Evolutionary conservation across 2,888 invertebrate species (phyloP).

Genomic region (Epistrophe eligans): DNA sequence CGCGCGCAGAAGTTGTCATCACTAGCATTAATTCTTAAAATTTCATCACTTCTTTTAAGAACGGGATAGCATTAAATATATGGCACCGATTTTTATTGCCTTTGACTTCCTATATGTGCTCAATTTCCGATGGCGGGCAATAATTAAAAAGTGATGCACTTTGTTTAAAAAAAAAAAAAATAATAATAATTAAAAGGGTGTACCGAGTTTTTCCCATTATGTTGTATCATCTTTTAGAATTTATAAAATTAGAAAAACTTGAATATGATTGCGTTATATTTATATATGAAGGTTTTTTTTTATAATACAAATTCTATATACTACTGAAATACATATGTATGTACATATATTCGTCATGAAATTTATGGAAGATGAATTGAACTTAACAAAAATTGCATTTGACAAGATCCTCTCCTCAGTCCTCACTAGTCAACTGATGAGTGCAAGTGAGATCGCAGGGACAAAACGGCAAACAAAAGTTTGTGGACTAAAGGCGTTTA

Average conservation of each 20-base stretch:
- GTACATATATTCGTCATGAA: no score
- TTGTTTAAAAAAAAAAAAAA: conserved; percentile 5
- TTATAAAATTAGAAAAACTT: background rate
- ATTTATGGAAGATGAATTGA: no score
- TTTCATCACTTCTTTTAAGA: conserved; percentile 76
- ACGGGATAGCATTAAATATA: conserved; percentile 74
- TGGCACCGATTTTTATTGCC: conserved; percentile 75
- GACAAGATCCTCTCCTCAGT: no score
- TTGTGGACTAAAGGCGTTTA: no score
- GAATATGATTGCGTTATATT: no score
- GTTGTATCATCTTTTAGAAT: background rate
- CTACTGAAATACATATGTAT: no score
- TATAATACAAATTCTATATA: no score
- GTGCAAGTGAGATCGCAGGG: no score
- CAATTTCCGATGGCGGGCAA: conserved; percentile 72
- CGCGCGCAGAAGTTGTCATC: conserved; percentile 69
- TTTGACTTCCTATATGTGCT: conserved; percentile 74
- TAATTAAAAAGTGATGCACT: conserved; percentile 68
- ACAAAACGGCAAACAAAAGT: no score
- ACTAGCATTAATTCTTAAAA: conserved; percentile 70
- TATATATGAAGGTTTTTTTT: no score
- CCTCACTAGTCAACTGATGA: no score
- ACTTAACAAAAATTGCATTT: no score
- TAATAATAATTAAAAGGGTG: conserved; percentile 1
- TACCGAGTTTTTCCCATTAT: background rate